phyloP scores from a whole-genome alignment of 2,888 invertebrate genomes.

The Pammene aurita region DNA sequence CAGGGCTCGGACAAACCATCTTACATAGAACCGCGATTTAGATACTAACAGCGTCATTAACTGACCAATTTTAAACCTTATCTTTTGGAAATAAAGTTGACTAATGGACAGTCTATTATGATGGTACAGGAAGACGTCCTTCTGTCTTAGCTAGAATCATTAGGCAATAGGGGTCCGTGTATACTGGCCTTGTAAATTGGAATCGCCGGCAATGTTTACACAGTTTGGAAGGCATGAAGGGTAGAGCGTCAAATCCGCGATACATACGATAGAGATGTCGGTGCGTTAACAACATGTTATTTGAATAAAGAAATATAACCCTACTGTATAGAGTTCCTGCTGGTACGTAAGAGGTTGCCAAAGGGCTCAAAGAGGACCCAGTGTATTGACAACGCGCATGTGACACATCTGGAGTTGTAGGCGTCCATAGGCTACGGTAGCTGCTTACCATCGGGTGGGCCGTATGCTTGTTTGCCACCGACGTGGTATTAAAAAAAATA shows the following conservation, averaged over 20 bases:
- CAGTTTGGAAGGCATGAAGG: constrained; percentile 8
- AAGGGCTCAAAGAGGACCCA: too few relatives aligned
- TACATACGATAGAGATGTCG: constrained; percentile 2
- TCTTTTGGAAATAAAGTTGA: background rate
- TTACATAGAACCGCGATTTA: constrained; percentile 19
- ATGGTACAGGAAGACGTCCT: constrained; percentile 24
- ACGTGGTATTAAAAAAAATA: too few relatives aligned
- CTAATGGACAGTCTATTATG: background rate
- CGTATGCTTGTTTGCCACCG: too few relatives aligned
- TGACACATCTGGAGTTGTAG: too few relatives aligned
- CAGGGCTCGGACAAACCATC: constrained; percentile 32
- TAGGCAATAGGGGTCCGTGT: constrained; percentile 30
- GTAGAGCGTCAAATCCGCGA: constrained; percentile 20
- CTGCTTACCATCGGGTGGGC: too few relatives aligned
- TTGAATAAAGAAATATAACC: background rate
- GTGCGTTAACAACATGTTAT: background rate
- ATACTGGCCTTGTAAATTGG: constrained; percentile 16
- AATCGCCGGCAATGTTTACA: constrained; percentile 30
- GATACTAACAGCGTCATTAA: background rate
- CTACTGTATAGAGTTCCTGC: too few relatives aligned
- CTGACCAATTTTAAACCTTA: background rate
- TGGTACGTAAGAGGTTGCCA: too few relatives aligned
- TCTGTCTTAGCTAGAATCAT: constrained; percentile 15
- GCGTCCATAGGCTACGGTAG: too few relatives aligned
- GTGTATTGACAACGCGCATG: too few relatives aligned